Conservation (phyloP, 2,888 invertebrate species). For the Thymelicus lineola region DNA sequence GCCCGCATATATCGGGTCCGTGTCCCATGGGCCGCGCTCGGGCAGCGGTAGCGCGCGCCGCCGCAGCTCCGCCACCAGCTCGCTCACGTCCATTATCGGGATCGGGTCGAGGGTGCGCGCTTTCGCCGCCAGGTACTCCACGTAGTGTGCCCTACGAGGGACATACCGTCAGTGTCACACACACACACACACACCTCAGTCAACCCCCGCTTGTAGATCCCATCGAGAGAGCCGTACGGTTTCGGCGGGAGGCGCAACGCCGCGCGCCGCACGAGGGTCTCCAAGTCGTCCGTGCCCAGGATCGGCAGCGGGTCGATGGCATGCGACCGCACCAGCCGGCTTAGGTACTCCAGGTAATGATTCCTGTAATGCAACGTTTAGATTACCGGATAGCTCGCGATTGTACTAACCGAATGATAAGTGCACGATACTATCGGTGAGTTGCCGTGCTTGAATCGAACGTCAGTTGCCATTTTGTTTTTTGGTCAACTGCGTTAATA, state of each 20-base stretch:
- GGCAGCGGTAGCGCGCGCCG: conserved; percentile 94
- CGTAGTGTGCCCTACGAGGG: conserved; percentile 94
- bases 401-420: not conserved
- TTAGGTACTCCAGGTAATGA: conserved; percentile 96
- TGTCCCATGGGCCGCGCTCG: conserved; percentile 92
- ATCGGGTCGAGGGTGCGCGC: conserved; percentile 96
- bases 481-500: not conserved
- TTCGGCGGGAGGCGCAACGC: conserved; percentile 90
- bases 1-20: conserved; percentile 93
- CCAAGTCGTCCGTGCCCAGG: conserved; percentile 92
- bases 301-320: conserved; percentile 91
- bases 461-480: not conserved
- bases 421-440: not conserved
- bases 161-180: conserved; percentile 46
- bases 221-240: conserved; percentile 89
- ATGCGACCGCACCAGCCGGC: conserved; percentile 89
- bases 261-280: conserved; percentile 91
- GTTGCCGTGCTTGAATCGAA: not conserved
- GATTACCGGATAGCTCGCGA: conserved; percentile 1
- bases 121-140: conserved; percentile 96
- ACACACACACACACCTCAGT: conserved; percentile 83
- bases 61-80: conserved; percentile 94
- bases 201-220: conserved; percentile 87
- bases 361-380: conserved; percentile 84
- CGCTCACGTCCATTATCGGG: conserved; percentile 93